Evolutionary conservation across 2,113 vertebrate genomes (phyloP).

Genomic region (Alectura lathami): DNA sequence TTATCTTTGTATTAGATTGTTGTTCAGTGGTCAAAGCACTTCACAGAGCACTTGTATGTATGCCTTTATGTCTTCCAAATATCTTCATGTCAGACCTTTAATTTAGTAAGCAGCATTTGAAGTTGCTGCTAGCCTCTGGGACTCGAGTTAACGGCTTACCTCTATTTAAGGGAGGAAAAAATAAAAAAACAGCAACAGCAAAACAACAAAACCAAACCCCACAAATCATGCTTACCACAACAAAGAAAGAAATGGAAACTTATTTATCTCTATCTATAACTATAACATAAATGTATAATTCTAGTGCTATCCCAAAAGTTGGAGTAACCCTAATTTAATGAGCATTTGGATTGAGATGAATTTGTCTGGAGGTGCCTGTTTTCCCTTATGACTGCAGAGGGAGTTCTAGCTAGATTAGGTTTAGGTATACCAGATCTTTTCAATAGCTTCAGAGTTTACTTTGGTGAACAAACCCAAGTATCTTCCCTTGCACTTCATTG

Average conservation of each 20-base stretch:
- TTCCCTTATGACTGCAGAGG: background rate
- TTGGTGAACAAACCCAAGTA: background rate
- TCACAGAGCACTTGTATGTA: background rate
- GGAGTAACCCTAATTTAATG: background rate
- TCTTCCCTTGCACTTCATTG: background rate
- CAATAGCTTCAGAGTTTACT: background rate
- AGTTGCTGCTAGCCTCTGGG: slow-evolving; percentile 23
- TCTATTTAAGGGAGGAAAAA: background rate
- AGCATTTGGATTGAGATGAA: background rate
- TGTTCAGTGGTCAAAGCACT: background rate
- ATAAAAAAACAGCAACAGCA: background rate
- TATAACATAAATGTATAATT: background rate
- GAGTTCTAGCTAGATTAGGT: background rate
- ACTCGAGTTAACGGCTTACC: slow-evolving; percentile 19
- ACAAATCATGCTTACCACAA: background rate
- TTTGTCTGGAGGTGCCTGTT: background rate
- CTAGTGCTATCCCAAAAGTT: background rate
- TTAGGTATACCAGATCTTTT: background rate
- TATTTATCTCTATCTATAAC: background rate
- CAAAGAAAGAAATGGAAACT: slow-evolving; percentile 44
- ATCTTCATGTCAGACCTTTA: background rate
- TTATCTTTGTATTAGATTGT: background rate
- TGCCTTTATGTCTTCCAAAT: background rate
- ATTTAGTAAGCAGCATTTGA: slow-evolving; percentile 19
- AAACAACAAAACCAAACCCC: background rate